Conservation (phyloP, 2,888 invertebrate genomes). For the Teleogryllus oceanicus region DNA sequence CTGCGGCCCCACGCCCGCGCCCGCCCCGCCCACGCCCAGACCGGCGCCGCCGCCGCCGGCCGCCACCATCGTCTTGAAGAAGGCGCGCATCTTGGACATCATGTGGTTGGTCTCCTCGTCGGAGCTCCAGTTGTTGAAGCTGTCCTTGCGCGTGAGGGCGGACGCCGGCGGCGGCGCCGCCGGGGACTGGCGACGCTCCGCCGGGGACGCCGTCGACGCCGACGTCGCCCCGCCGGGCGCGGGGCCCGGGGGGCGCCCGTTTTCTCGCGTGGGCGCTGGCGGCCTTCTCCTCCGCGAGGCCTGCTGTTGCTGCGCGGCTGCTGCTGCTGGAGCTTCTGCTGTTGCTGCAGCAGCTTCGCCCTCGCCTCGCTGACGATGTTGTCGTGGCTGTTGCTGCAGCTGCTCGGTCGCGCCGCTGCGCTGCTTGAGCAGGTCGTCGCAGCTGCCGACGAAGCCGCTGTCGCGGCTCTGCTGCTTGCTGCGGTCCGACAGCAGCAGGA, state of each 20-base stretch:
- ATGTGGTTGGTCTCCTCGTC: slow-evolving; percentile 91
- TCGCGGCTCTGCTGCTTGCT: slow-evolving; percentile 81
- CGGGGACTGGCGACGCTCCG: background rate
- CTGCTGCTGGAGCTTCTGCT: background rate
- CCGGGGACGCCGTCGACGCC: background rate
- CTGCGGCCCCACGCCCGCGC: slow-evolving; percentile 46
- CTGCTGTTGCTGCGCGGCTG: slow-evolving; percentile 46
- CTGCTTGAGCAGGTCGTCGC: slow-evolving; percentile 74
- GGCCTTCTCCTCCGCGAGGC: slow-evolving; percentile 81
- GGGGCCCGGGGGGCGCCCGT: slow-evolving; percentile 40
- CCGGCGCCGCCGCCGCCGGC: slow-evolving; percentile 47
- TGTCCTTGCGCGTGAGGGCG: slow-evolving; percentile 75
- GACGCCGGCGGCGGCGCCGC: slow-evolving; percentile 55
- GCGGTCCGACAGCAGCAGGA: slow-evolving; percentile 51
- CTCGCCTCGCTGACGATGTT: background rate
- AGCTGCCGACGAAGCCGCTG: slow-evolving; percentile 85
- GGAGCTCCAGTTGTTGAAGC: slow-evolving; percentile 91
- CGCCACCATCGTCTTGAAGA: slow-evolving; percentile 88
- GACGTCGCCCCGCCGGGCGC: background rate
- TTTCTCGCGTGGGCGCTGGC: slow-evolving; percentile 78
- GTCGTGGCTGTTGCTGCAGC: slow-evolving; percentile 24
- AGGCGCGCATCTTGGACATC: slow-evolving; percentile 92
- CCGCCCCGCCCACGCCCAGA: slow-evolving; percentile 44
- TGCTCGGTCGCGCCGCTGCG: slow-evolving; percentile 29
- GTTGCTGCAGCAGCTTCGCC: background rate